These are phyloP conservation scores for Cynopterus sphinx DNA, from an alignment of 2,797 vertebrate species.

Conservation along the genomic window DNA sequence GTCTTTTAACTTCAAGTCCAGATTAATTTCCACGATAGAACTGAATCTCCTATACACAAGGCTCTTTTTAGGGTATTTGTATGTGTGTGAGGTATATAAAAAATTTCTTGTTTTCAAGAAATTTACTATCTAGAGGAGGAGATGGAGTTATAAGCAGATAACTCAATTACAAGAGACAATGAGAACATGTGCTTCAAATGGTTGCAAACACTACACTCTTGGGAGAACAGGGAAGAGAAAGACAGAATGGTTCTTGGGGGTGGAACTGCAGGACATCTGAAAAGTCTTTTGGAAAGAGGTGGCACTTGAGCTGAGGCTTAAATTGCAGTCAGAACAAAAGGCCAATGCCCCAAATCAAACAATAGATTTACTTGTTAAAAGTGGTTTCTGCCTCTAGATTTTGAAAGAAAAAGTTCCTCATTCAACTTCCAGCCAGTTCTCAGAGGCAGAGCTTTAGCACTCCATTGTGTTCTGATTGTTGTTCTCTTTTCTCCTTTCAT, in stretches of 20 bases:
- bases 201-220: neutral
- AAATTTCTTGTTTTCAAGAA: neutral
- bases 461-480: neutral
- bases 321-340: constrained; percentile 4
- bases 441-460: neutral
- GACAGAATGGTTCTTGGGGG: neutral
- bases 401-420: neutral
- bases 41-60: neutral
- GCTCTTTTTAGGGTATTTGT: neutral
- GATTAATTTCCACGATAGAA: neutral
- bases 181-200: neutral
- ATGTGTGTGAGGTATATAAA: neutral
- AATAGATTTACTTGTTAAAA: neutral
- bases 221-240: neutral
- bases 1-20: neutral
- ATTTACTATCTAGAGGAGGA: neutral
- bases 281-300: neutral
- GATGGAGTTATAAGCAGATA: neutral
- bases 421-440: neutral
- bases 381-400: neutral
- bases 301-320: neutral
- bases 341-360: neutral
- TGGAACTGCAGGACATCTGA: neutral
- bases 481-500: neutral
- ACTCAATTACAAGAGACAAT: neutral